phyloP scores from a whole-genome alignment of 2,888 invertebrate genomes.

The Neocrepidodera transversa region DNA sequence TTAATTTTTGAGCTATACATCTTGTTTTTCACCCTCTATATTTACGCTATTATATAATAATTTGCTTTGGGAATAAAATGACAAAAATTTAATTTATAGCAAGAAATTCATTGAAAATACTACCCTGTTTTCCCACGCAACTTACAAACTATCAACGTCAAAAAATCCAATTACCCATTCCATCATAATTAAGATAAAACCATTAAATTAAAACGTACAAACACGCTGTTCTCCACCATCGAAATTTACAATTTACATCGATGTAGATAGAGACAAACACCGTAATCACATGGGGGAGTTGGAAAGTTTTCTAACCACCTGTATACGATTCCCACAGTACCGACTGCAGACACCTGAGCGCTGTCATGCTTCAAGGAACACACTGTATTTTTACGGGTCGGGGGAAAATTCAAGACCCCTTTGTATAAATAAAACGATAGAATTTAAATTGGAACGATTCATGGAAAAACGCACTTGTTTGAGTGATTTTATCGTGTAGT shows the following conservation, averaged over 20 bases:
- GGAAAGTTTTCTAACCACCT: slow-evolving; percentile 36
- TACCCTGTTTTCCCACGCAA: slow-evolving; percentile 24
- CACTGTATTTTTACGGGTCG: slow-evolving; percentile 26
- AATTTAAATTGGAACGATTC: slow-evolving; percentile 9
- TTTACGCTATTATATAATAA: too few relatives aligned
- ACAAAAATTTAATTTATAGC: too few relatives aligned
- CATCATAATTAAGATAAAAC: slow-evolving; percentile 35
- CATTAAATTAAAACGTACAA: slow-evolving; percentile 27
- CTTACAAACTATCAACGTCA: slow-evolving; percentile 25
- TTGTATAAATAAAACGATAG: slow-evolving; percentile 13
- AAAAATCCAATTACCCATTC: slow-evolving; percentile 29
- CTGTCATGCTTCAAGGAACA: slow-evolving; percentile 31
- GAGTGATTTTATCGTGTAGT: neutral
- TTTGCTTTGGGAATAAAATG: too few relatives aligned
- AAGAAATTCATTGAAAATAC: too few relatives aligned
- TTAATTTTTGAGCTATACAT: too few relatives aligned
- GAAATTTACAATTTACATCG: slow-evolving; percentile 29
- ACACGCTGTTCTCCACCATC: slow-evolving; percentile 15
- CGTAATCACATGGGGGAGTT: slow-evolving; percentile 30
- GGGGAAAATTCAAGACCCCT: slow-evolving; percentile 25
- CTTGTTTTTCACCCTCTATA: too few relatives aligned
- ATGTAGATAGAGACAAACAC: slow-evolving; percentile 13
- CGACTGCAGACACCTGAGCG: slow-evolving; percentile 28
- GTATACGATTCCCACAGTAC: slow-evolving; percentile 43
- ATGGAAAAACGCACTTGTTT: slow-evolving; percentile 2